Percentiles rank a stretch among this genome's conserved stretches.
Conservation (phyloP, 2,888 invertebrate genomes). For the Nomada fucata region DNA sequence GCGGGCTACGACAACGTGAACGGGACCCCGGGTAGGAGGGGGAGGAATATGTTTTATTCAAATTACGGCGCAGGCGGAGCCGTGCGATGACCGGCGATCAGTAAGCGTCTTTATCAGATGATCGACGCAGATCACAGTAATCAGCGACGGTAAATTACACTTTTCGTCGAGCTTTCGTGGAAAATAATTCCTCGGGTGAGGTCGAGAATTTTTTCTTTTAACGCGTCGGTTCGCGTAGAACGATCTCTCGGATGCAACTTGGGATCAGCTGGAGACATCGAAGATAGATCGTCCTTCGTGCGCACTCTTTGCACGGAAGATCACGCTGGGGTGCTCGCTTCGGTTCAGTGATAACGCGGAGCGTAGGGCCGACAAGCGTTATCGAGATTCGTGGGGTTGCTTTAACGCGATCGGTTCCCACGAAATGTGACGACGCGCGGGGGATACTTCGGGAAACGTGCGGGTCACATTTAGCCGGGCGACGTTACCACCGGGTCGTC, state of each 20-base stretch:
- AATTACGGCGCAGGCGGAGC: slow-evolving; percentile 31
- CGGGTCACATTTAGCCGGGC: slow-evolving; percentile 56
- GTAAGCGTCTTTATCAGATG: slow-evolving; percentile 28
- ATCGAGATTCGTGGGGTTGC: neutral
- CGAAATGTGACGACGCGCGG: slow-evolving; percentile 44
- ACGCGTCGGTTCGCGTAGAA: no score
- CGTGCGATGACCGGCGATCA: neutral
- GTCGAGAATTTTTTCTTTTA: neutral
- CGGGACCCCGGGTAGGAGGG: neutral
- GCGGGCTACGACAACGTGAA: slow-evolving; percentile 49
- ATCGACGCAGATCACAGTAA: slow-evolving; percentile 40
- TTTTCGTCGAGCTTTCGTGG: slow-evolving; percentile 34
- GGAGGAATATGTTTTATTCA: slow-evolving; percentile 43
- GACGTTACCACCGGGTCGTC: slow-evolving; percentile 57
- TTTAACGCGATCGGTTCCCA: slow-evolving; percentile 27
- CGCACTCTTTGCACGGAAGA: no score
- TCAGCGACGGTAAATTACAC: slow-evolving; percentile 36
- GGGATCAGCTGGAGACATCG: neutral
- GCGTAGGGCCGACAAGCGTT: neutral
- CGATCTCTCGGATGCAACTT: no score
- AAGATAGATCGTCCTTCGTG: neutral
- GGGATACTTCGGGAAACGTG: slow-evolving; percentile 46
- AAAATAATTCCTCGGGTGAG: slow-evolving; percentile 10
- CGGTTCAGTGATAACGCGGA: slow-evolving; percentile 1
- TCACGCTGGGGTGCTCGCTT: no score